Conservation (phyloP, 1,140 invertebrate genomes). For the Globodera rostochiensis region DNA sequence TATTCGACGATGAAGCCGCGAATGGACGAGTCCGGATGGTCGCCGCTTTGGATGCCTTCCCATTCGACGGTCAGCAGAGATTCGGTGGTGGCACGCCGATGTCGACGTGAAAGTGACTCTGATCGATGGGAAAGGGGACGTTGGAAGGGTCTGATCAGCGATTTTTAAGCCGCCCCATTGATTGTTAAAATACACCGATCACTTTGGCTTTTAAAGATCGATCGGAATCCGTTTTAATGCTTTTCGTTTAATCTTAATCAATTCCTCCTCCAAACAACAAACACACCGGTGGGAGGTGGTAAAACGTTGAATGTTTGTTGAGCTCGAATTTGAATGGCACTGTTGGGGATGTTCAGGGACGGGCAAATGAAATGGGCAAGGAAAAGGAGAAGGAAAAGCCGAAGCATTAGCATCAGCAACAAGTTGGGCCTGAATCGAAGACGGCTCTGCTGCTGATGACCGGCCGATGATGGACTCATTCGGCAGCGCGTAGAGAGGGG, state of each 20-base stretch:
- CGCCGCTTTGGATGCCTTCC: constrained; percentile 65
- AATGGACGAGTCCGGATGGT: constrained; percentile 61
- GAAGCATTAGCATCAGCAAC: neutral
- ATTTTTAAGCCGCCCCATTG: neutral
- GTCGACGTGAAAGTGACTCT: constrained; percentile 32
- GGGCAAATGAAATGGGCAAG: constrained; percentile 2
- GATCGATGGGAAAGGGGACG: neutral
- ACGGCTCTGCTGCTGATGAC: neutral
- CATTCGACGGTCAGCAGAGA: constrained; percentile 63
- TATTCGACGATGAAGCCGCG: constrained; percentile 66
- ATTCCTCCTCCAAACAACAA: neutral
- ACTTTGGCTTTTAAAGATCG: too few relatives aligned
- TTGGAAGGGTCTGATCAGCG: neutral
- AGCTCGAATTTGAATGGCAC: constrained; percentile 4
- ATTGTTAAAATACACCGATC: too few relatives aligned
- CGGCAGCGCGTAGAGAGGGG: neutral
- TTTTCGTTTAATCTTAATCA: constrained; percentile 2
- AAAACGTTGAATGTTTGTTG: neutral
- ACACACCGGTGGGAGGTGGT: neutral
- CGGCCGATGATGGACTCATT: constrained; percentile 10
- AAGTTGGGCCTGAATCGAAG: neutral
- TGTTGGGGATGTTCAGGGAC: neutral
- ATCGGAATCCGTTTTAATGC: neutral
- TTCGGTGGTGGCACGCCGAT: constrained; percentile 52
- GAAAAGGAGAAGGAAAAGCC: neutral